Base-by-base conservation (phyloP, 2,888 invertebrate genomes). In the Drosophila nigricruria region DNA sequence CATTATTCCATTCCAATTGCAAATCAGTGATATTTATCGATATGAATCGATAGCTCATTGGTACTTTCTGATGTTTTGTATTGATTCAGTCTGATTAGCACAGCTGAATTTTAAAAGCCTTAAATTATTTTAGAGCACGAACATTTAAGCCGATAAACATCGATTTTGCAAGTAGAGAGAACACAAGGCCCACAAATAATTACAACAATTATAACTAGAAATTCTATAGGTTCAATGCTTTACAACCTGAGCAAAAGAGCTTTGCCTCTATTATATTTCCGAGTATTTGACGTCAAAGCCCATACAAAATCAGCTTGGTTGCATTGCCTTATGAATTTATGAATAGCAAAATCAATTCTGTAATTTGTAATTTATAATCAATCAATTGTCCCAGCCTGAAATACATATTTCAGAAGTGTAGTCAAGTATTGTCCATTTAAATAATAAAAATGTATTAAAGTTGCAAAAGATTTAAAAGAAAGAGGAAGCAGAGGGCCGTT, bases 351-450 rank as follows among this genome's bases (percentile, higher is more conserved):
- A 32, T 34, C 50, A 52, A 52, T 52, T 49, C 20, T 3, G 14
- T 32, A 32, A 49, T 49, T 49, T 49, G 18, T 18, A 32, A 49
- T 30, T 49, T 49, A 32, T 32, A 49, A 49, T 32, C 49, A 49
- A 49, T 49, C 49, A 49, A n/a, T 14, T 30, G 49, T 1, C 1
- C 30, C 3, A 30, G 30, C 12, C 20, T 6, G 1, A 32, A 49
- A 49, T 49, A 12, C 27, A 47, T 18, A 14, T 49, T 30, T 18
- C 30, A 18, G 6, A 30, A 49, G 49, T 14, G 3, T 30, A 30
- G 5, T 12, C 10, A 30, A 47, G 27, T 34, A 23, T 36, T 36
- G 25, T 5, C 36, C 52, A 30, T 49, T 32, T 53, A 3, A 25
- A 53, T 36, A 53, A n/a, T 23, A 25, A 12, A 25, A 25, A 23